Base-by-base conservation (phyloP, 2,888 invertebrate species). In the Vannuccia rotundouncinata region DNA sequence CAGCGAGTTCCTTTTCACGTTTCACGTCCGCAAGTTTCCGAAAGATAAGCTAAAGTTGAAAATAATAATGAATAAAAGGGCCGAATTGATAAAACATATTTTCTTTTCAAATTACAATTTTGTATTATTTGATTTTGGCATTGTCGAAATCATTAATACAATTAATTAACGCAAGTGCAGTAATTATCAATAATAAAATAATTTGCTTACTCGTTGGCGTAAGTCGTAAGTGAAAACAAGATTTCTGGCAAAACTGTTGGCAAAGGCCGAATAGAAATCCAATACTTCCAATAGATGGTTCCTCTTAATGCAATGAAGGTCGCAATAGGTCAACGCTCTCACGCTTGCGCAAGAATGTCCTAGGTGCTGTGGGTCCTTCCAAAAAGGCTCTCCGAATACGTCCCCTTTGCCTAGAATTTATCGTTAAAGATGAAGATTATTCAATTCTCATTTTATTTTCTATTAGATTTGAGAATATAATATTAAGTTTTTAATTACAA, bases 331-430 rank as follows among this genome's bases (percentile, higher is more conserved):
- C 86, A 99, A 91, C 83, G 98, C 98, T 84, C 98, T 92, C 84
- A 99, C 99, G 90, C 99, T 99, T 82, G 98, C 98, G 80, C 97
- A 95, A 84, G 97, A 97, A 90, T 99, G 98, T 29, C 99, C 98
- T 83, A 97, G 93, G 75, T 94, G 93, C 29, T 31, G 66, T 84
- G 92, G 92, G 78, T 88, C 88, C 89, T 95, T 96, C 99, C 99
- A 99, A 90, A 99, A 99, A 83, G 95, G 95, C 89, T 99, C 99
- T 45, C 99, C 99, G 89, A 99, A 99, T 82, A 99, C 98, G 90
- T 99, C 99, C 74, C 98, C 98, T 89, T 97, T 97, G 83, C 95
- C 95, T 95, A 81, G 85, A 87, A n/a, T n/a, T n/a, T n/a, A n/a
- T n/a, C n/a, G n/a, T n/a, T n/a, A n/a, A n/a, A n/a, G n/a, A n/a